Percentiles rank a stretch among this genome's conserved stretches.
phyloP scores from a whole-genome alignment of 2,113 vertebrate genomes.

The Toxotes jaculatrix region DNA sequence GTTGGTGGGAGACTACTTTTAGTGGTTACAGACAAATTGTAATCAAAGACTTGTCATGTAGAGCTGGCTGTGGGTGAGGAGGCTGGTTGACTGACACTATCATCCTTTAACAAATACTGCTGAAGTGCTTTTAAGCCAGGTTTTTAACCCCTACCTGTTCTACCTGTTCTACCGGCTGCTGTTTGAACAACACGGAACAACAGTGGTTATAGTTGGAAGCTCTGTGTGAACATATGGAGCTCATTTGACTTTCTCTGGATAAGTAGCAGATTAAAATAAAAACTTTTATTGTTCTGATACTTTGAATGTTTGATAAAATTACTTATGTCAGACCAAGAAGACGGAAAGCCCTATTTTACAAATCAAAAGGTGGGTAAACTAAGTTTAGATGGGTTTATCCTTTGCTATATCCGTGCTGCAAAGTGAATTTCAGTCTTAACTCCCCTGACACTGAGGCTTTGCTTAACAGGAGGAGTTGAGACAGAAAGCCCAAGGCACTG shows the following conservation, averaged over 20 bases:
- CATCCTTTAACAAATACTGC: background rate
- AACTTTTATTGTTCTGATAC: slow-evolving; percentile 22
- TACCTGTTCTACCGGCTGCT: background rate
- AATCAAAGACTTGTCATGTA: background rate
- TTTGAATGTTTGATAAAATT: slow-evolving; percentile 16
- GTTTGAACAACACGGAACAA: background rate
- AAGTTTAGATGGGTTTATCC: slow-evolving; percentile 58
- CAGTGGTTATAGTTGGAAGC: background rate
- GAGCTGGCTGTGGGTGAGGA: background rate
- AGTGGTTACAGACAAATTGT: background rate
- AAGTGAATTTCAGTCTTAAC: slow-evolving; percentile 58
- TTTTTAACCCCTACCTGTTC: slow-evolving; percentile 4
- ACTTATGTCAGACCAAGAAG: slow-evolving; percentile 33
- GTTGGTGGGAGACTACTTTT: background rate
- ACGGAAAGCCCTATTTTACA: slow-evolving; percentile 2
- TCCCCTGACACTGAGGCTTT: slow-evolving; percentile 68
- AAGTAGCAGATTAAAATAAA: slow-evolving; percentile 32
- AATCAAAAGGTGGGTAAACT: slow-evolving; percentile 66
- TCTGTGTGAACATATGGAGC: background rate
- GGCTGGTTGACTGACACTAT: background rate
- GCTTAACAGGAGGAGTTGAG: slow-evolving; percentile 67
- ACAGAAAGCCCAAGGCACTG: slow-evolving; percentile 70
- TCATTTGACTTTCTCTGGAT: slow-evolving; percentile 13
- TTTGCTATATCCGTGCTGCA: slow-evolving; percentile 33
- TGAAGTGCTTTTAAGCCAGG: background rate